A percentile compares a stretch with the other conserved stretches of the same genome.
These are phyloP conservation scores for Eurosta solidaginis DNA, from an alignment of 1,140 invertebrate genomes.

Conservation along the genomic window DNA sequence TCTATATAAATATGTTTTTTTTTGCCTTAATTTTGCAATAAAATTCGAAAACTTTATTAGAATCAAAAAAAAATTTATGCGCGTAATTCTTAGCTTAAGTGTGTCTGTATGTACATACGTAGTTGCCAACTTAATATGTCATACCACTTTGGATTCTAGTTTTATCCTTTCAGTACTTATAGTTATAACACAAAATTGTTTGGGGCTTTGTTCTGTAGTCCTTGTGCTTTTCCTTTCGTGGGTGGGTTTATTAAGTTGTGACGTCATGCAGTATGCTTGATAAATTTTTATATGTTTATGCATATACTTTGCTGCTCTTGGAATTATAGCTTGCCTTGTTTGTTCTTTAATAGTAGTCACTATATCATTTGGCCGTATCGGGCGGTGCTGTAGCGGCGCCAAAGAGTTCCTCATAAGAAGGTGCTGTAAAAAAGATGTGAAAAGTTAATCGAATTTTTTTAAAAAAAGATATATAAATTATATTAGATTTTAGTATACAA, in stretches of 20 bases:
- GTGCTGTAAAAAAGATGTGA: conserved; percentile 38
- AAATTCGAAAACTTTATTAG: not conserved
- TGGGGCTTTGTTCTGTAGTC: not conserved
- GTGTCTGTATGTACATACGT: too few relatives aligned
- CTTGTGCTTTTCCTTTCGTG: not conserved
- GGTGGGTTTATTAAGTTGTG: conserved; percentile 37
- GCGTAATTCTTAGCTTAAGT: too few relatives aligned
- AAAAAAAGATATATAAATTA: not conserved
- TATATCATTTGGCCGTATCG: conserved; percentile 43
- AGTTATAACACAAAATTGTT: too few relatives aligned
- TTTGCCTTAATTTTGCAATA: not conserved
- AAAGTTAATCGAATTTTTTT: not conserved
- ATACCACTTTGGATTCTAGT: too few relatives aligned
- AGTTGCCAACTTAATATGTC: too few relatives aligned
- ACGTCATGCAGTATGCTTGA: not conserved
- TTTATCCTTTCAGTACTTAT: too few relatives aligned
- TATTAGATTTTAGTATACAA: not conserved
- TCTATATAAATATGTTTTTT: not conserved
- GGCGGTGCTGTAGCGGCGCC: conserved; percentile 47
- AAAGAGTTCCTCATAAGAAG: conserved; percentile 56
- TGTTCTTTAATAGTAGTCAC: not conserved
- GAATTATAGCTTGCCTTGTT: too few relatives aligned
- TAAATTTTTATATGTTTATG: not conserved
- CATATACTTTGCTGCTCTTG: not conserved
- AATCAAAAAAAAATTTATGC: too few relatives aligned